A percentile compares a stretch with the other conserved stretches of the same genome.
Conservation (phyloP, 1,140 invertebrate species). For the Cotesia typhae region DNA sequence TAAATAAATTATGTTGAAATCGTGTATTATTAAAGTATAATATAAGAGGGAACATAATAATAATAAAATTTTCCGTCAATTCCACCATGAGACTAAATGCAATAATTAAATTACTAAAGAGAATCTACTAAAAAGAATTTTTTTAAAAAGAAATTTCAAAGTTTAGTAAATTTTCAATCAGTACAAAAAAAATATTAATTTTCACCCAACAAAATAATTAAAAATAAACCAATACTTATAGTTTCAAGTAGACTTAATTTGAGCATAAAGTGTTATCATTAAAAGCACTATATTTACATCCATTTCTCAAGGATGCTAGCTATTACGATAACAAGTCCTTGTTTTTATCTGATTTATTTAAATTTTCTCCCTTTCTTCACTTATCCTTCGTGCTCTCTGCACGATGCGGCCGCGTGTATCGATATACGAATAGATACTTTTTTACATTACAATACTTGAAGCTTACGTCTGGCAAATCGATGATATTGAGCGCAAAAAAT, state of each 20-base stretch:
- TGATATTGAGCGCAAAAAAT: conserved; percentile 36
- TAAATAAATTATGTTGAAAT: too few relatives aligned
- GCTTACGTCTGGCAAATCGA: conserved; percentile 44
- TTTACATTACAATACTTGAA: conserved; percentile 45
- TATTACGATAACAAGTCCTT: not conserved
- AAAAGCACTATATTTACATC: not conserved
- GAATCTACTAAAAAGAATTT: too few relatives aligned
- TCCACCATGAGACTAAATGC: too few relatives aligned
- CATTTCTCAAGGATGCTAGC: not conserved
- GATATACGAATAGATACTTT: conserved; percentile 57
- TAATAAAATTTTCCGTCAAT: too few relatives aligned
- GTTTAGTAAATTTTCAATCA: too few relatives aligned
- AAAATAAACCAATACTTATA: not conserved
- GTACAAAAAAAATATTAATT: too few relatives aligned
- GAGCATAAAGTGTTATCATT: not conserved
- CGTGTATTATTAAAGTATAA: too few relatives aligned
- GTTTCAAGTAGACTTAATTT: not conserved
- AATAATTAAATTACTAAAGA: too few relatives aligned
- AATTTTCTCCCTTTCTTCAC: not conserved
- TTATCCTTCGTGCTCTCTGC: not conserved
- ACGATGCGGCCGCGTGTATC: conserved; percentile 5
- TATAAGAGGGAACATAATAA: too few relatives aligned
- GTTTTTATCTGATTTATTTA: conserved; percentile 2
- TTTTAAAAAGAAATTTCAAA: too few relatives aligned
- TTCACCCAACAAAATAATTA: too few relatives aligned